Conservation (phyloP, 1,140 invertebrate species). For the Heliconius melpomene region DNA sequence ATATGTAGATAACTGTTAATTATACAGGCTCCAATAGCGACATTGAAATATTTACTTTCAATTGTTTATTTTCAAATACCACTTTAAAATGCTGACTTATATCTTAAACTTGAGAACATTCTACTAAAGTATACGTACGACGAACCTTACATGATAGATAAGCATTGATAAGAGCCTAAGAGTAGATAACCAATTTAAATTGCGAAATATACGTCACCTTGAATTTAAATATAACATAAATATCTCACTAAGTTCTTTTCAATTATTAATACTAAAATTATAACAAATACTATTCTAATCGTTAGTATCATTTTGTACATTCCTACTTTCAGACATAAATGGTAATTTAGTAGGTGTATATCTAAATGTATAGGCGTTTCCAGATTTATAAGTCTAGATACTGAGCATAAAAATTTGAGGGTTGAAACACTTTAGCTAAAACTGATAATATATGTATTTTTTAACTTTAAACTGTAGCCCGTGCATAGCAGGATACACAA, state of each 20-base stretch:
- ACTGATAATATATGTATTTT: too few relatives aligned
- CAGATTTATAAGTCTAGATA: too few relatives aligned
- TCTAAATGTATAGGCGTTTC: too few relatives aligned
- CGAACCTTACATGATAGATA: constrained; percentile 42
- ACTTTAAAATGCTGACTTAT: constrained; percentile 28
- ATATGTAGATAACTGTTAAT: background rate
- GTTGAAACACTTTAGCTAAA: too few relatives aligned
- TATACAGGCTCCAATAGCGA: background rate
- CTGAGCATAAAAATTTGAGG: too few relatives aligned
- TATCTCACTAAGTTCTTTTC: background rate
- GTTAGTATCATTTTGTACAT: background rate
- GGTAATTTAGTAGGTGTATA: too few relatives aligned
- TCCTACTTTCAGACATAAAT: background rate
- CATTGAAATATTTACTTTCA: constrained; percentile 20
- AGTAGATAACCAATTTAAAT: constrained; percentile 40
- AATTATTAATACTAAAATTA: background rate
- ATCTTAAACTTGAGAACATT: constrained; percentile 35
- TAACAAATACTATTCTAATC: background rate
- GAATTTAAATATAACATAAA: constrained; percentile 12
- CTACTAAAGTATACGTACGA: constrained; percentile 28
- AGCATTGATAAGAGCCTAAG: constrained; percentile 42
- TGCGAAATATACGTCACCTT: constrained; percentile 29
- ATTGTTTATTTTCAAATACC: constrained; percentile 38
- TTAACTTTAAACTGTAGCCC: too few relatives aligned
- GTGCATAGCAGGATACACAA: too few relatives aligned